Percentiles rank a stretch among this genome's conserved stretches.
Evolutionary conservation across 2,113 vertebrate genomes (phyloP).

Genomic region (Xiphias gladius): DNA sequence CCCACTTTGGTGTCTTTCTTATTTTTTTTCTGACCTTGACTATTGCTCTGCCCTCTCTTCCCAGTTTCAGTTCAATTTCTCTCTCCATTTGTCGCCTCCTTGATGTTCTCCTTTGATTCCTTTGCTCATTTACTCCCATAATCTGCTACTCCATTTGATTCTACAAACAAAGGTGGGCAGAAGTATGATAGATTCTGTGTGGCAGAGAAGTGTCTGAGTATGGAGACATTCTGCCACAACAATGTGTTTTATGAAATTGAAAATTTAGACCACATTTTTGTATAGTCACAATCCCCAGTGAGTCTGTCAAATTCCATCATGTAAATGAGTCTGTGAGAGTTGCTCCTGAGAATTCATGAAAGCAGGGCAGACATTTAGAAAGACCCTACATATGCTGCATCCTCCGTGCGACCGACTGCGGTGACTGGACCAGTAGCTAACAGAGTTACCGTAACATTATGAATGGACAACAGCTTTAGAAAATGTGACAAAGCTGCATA

Average conservation of each 20-base stretch:
- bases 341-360: constrained; percentile 64
- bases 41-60: not conserved
- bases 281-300: constrained; percentile 71
- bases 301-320: constrained; percentile 75
- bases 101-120: constrained; percentile 5
- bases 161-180: constrained; percentile 34
- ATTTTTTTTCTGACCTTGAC: constrained; percentile 8
- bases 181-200: constrained; percentile 43
- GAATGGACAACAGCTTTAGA: constrained; percentile 32
- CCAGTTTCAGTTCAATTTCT: not conserved
- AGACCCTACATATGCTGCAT: constrained; percentile 19
- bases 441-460: constrained; percentile 42
- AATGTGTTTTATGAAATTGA: constrained; percentile 69
- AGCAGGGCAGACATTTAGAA: constrained; percentile 50
- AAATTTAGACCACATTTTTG: constrained; percentile 72
- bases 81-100: not conserved
- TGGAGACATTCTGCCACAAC: constrained; percentile 35
- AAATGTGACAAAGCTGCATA: constrained; percentile 26
- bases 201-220: constrained; percentile 20
- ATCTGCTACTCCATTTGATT: constrained; percentile 32
- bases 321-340: constrained; percentile 71
- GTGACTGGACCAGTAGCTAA: constrained; percentile 8
- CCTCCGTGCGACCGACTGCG: constrained; percentile 22
- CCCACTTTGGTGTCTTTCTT: not conserved
- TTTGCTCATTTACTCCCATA: constrained; percentile 21